phyloP scores from a whole-genome alignment of 2,888 invertebrate species.

The Spilosoma lubricipeda region DNA sequence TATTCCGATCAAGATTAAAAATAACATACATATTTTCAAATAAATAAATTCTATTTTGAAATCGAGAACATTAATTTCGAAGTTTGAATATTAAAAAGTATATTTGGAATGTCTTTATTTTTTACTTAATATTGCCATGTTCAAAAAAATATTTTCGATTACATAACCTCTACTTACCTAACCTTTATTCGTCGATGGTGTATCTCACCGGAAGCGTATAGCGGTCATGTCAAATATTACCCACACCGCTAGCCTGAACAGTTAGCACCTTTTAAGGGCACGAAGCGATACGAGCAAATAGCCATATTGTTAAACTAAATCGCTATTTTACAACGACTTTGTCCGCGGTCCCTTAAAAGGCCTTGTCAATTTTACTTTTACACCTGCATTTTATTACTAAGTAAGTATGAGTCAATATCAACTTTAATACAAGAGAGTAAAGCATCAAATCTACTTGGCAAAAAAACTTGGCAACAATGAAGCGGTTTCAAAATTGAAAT shows the following conservation, averaged over 20 bases:
- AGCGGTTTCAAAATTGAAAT: conserved; percentile 65
- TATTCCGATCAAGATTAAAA: background rate
- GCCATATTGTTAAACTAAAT: conserved; percentile 83
- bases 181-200: background rate
- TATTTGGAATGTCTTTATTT: too few species aligned
- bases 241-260: conserved; percentile 75
- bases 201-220: conserved; percentile 30
- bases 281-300: conserved; percentile 77
- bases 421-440: conserved; percentile 28
- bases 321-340: conserved; percentile 81
- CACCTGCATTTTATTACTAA: conserved; percentile 22
- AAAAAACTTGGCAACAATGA: background rate
- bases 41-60: background rate
- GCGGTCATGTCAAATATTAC: conserved; percentile 60
- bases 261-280: conserved; percentile 75
- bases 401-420: conserved; percentile 37
- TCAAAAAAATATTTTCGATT: too few species aligned
- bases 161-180: background rate
- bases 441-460: conserved; percentile 16
- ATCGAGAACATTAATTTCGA: background rate
- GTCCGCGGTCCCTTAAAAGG: conserved; percentile 72
- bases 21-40: background rate
- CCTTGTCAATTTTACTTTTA: conserved; percentile 50
- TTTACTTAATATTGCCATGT: too few species aligned
- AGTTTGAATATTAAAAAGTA: background rate